Percentiles rank a stretch among this genome's conserved stretches.
Conservation (phyloP, 2,888 invertebrate genomes). For the Tortricodes alternella region DNA sequence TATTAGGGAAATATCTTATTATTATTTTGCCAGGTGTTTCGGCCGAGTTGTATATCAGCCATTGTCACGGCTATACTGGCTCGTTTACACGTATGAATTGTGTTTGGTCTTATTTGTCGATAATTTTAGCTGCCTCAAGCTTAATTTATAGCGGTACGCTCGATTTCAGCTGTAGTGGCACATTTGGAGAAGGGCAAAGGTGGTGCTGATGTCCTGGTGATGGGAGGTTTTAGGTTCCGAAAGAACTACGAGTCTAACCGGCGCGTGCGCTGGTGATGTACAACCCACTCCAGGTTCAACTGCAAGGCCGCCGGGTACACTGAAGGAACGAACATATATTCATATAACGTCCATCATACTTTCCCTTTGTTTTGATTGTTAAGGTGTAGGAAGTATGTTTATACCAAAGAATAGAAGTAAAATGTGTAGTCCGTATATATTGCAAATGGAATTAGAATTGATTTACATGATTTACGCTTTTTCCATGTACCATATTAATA, state of each 20-base stretch:
- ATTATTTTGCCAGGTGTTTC: too few species aligned
- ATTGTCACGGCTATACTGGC: too few species aligned
- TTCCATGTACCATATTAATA: too few species aligned
- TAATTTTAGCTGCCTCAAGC: neutral
- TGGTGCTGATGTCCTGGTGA: constrained; percentile 20
- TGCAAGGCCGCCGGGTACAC: constrained; percentile 46
- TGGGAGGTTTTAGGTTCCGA: constrained; percentile 39
- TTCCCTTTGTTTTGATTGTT: constrained; percentile 7
- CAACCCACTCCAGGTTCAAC: constrained; percentile 41
- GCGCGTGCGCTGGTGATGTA: constrained; percentile 44
- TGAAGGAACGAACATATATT: constrained; percentile 29
- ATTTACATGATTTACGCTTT: too few species aligned
- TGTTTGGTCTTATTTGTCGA: neutral
- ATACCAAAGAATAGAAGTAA: too few species aligned
- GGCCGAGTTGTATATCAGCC: too few species aligned
- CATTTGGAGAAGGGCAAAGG: constrained; percentile 38
- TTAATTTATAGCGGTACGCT: neutral
- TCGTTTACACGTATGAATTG: too few species aligned
- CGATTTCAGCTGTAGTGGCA: constrained; percentile 24
- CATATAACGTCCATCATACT: constrained; percentile 15
- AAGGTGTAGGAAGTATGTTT: neutral
- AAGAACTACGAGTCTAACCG: constrained; percentile 23
- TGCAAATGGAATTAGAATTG: too few species aligned
- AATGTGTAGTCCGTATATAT: neutral
- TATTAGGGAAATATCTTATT: too few species aligned